Conservation (phyloP, 2,113 vertebrate genomes). For the Epinephelus cyanopodus region DNA sequence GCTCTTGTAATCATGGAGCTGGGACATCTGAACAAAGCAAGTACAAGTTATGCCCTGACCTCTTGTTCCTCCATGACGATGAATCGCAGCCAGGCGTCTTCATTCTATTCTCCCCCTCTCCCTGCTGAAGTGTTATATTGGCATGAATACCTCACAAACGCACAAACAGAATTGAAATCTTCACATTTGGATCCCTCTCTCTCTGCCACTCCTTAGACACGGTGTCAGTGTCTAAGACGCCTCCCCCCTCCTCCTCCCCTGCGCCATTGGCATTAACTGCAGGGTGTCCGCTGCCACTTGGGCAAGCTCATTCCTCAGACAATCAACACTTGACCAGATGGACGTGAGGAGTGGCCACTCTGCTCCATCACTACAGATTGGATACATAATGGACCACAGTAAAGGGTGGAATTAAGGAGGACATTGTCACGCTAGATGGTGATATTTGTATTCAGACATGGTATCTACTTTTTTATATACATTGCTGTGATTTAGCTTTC, state of each 20-base stretch:
- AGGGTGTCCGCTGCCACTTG: slow-evolving; percentile 25
- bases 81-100: not conserved
- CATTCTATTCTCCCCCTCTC: not conserved
- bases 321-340: slow-evolving; percentile 70
- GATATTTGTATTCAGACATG: slow-evolving; percentile 21
- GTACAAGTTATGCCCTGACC: not conserved
- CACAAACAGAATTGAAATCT: slow-evolving; percentile 19
- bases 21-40: not conserved
- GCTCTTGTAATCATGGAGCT: not conserved
- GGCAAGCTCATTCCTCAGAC: slow-evolving; percentile 47
- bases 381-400: slow-evolving; percentile 37
- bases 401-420: slow-evolving; percentile 38
- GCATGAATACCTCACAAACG: slow-evolving; percentile 5
- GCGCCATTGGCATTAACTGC: too few relatives aligned
- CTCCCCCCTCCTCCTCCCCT: slow-evolving; percentile 1
- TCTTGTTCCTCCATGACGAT: not conserved
- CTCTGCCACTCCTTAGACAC: not conserved
- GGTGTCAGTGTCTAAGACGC: slow-evolving; percentile 23
- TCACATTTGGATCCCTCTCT: slow-evolving; percentile 15
- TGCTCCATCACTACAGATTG: slow-evolving; percentile 58
- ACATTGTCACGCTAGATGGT: slow-evolving; percentile 23
- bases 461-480: not conserved
- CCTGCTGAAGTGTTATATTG: not conserved
- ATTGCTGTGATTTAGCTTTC: slow-evolving; percentile 5
- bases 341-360: slow-evolving; percentile 49